phyloP scores from a whole-genome alignment of 2,797 vertebrate species.

The Lophius americanus region DNA sequence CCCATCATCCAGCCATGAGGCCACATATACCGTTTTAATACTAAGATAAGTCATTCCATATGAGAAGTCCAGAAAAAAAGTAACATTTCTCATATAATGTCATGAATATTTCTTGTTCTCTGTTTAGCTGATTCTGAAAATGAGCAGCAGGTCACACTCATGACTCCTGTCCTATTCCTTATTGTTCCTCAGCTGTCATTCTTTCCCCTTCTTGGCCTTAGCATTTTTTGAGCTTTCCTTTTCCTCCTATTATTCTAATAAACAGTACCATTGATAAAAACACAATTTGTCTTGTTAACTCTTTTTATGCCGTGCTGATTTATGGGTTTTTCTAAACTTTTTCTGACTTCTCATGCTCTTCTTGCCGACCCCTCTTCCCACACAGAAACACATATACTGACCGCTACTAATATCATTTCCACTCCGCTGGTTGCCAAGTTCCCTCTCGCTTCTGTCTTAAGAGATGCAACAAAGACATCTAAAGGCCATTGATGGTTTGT shows the following conservation, averaged over 20 bases:
- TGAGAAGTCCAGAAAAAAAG: not conserved
- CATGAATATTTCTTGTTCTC: not conserved
- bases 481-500: constrained; percentile 26
- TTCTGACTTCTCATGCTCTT: not conserved
- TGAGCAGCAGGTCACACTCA: no score
- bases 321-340: not conserved
- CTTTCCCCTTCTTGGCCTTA: constrained; percentile 7
- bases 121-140: not conserved
- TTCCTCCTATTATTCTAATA: constrained; percentile 42
- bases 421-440: constrained; percentile 25
- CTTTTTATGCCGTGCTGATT: not conserved
- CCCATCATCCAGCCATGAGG: no score
- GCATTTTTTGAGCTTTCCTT: constrained; percentile 25
- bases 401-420: not conserved
- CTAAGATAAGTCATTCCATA: not conserved
- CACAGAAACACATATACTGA: constrained; percentile 2
- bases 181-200: constrained; percentile 17
- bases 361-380: not conserved
- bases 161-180: constrained; percentile 18
- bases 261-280: constrained; percentile 9
- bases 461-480: not conserved
- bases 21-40: no score
- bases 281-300: constrained; percentile 7
- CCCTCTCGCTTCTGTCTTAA: constrained; percentile 32
- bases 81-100: not conserved